A percentile compares a stretch with the other conserved stretches of the same genome.
Evolutionary conservation across 2,113 vertebrate species (phyloP).

Genomic region (Probosciger aterrimus): DNA sequence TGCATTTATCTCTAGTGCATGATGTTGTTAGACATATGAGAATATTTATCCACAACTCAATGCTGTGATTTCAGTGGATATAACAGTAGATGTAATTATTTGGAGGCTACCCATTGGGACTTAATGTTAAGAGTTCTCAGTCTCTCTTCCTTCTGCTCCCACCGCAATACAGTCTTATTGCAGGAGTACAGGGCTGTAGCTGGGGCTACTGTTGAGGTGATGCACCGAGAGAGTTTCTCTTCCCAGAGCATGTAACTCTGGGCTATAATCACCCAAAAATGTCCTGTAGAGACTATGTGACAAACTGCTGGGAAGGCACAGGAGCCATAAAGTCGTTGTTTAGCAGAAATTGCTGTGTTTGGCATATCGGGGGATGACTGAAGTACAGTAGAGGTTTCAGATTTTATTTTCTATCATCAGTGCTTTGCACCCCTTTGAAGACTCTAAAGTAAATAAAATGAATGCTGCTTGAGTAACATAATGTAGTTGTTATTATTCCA

Average conservation of each 20-base stretch:
- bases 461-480: not conserved
- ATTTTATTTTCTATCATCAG: not conserved
- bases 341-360: not conserved
- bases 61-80: not conserved
- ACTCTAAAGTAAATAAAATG: not conserved
- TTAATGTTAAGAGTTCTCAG: not conserved
- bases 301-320: not conserved
- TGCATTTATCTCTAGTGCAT: not conserved
- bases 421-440: not conserved
- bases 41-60: not conserved
- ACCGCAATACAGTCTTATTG: not conserved
- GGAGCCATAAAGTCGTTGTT: not conserved
- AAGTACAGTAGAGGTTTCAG: not conserved
- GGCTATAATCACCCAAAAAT: not conserved
- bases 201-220: not conserved
- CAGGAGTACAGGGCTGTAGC: not conserved
- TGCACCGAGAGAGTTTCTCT: fast-evolving
- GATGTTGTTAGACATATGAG: not conserved
- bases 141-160: not conserved
- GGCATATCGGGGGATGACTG: not conserved
- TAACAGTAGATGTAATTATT: not conserved
- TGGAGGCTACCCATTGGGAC: not conserved
- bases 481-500: not conserved
- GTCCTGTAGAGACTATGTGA: not conserved
- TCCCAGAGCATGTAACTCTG: not conserved